Evolutionary conservation across 92 coral and sea anemone genomes (phyloP), one percentile per base, ranked within the genome.

Genomic region (Porites divaricata): DNA sequence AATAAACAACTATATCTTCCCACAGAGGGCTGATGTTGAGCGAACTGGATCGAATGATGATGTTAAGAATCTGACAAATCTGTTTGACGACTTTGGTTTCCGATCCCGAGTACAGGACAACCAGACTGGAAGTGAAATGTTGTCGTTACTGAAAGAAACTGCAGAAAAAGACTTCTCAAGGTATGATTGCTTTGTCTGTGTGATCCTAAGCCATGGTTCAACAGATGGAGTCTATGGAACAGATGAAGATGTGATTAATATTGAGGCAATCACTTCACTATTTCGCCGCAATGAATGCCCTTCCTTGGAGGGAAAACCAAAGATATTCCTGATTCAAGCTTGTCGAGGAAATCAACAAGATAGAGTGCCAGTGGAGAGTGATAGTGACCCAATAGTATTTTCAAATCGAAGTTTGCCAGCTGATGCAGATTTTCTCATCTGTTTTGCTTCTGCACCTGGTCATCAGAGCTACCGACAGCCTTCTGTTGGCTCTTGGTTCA

Each of bases 301-400:
- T 8, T 76, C 93, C 2, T 84, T 96, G 9, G 89, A 76, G 21
- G 94, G 92, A 26, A 96, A 96, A 78, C 99, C 99, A 1, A 96
- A 96, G 71, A 63, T 96, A 45, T 96, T 96, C 64, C 81, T 96
- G 21, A 78, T 96, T 41, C 99, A 96, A 83, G 99, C 99, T 45
- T 96, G 99, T 72, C 88, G 99, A 19, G 98, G 98, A 2, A 15
- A 80, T 66, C 75, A 63, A 25, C 75, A 79, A 62, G 97, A 95
- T 65, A 26, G 26, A 6, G 75, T 85, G 0, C 78, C 93, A 8
- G 61, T 78, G 23, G 98, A 91, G 26, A 91, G 95, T 16, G 99
- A 96, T 41, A 92, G 98, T 76, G 92, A 91, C 53, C 93, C 90
- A 8, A 71, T 92, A 17, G 59, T 87, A 0, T 67, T 78, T 20